Percentiles rank a stretch among this genome's conserved stretches.
Evolutionary conservation across 2,113 vertebrate genomes (phyloP).

Genomic region (Mastomys coucha): DNA sequence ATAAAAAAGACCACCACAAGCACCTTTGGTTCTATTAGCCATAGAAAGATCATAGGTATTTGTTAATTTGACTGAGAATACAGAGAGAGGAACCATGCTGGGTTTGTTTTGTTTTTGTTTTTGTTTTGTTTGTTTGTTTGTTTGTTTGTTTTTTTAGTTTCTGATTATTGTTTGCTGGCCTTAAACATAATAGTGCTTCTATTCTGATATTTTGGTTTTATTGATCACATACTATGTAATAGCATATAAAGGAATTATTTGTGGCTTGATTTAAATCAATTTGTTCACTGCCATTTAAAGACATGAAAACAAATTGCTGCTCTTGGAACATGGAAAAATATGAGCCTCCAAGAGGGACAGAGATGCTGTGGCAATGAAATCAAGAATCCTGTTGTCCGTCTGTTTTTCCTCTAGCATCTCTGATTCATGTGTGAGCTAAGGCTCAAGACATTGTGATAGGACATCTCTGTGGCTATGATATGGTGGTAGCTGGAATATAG

Average conservation of each 20-base stretch:
- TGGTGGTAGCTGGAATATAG: background rate
- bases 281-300: background rate
- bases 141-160: background rate
- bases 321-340: background rate
- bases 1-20: background rate
- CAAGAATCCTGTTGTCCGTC: background rate
- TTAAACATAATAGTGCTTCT: conserved; percentile 9
- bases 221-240: background rate
- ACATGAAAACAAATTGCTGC: background rate
- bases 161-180: background rate
- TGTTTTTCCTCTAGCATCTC: background rate
- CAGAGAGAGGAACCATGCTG: background rate
- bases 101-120: too few species aligned
- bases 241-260: background rate
- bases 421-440: background rate
- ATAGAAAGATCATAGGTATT: background rate
- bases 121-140: too few species aligned
- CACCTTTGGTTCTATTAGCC: background rate
- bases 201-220: conserved; percentile 25
- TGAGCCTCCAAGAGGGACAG: background rate
- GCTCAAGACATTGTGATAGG: background rate
- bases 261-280: background rate
- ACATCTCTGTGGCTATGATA: background rate
- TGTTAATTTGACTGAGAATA: background rate
- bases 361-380: background rate